phyloP scores from a whole-genome alignment of 2,888 invertebrate genomes.

The Bombylius discolor region DNA sequence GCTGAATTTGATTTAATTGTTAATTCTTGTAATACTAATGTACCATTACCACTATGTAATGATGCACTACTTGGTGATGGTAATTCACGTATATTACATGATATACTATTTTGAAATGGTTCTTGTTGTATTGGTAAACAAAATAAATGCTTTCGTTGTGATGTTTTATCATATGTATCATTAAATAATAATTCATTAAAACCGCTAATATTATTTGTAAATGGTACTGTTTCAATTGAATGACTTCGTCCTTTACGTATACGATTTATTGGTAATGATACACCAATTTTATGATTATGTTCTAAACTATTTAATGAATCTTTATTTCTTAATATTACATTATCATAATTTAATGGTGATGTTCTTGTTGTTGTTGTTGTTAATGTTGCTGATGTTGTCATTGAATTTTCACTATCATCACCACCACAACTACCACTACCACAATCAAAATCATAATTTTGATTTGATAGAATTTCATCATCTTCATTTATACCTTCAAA shows the following conservation, averaged over 20 bases:
- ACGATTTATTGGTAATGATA: conserved; percentile 20
- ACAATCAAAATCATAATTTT: conserved; percentile 28
- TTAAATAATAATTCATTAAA: background rate
- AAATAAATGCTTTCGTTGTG: conserved; percentile 26
- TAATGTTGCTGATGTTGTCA: background rate
- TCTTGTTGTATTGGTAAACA: conserved; percentile 33
- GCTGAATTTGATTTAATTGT: conserved; percentile 36
- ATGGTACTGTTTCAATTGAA: conserved; percentile 27
- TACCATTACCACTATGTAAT: conserved; percentile 32
- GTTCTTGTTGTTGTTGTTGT: background rate
- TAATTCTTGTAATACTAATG: conserved; percentile 30
- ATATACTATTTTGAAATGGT: conserved; percentile 25
- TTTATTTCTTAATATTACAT: conserved; percentile 30
- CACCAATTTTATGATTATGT: background rate
- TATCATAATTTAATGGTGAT: background rate
- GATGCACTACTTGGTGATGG: conserved; percentile 37
- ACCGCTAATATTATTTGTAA: background rate
- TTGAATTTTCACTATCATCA: conserved; percentile 5
- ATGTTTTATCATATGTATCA: conserved; percentile 1
- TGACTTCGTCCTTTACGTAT: conserved; percentile 28
- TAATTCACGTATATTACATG: conserved; percentile 32
- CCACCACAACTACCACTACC: conserved; percentile 23
- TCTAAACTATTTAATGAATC: background rate
- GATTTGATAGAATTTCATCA: conserved; percentile 27
- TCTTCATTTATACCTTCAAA: conserved; percentile 21